Percentiles rank a stretch among this genome's conserved stretches.
Evolutionary conservation across 2,113 vertebrate species (phyloP).

Genomic region (Xiphophorus maculatus): DNA sequence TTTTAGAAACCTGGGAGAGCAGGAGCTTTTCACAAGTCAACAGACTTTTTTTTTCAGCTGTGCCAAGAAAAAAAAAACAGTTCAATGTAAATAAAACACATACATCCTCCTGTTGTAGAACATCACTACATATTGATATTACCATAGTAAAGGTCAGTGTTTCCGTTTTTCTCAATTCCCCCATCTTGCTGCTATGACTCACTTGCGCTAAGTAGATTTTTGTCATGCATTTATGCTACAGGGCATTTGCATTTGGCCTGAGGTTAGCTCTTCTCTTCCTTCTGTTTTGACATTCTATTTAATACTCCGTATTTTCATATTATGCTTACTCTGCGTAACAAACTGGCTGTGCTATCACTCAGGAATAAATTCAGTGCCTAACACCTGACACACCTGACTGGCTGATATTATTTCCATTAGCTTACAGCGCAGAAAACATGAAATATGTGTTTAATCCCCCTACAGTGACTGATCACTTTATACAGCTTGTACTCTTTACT

Average conservation of each 20-base stretch:
- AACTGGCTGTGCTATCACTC: conserved; percentile 20
- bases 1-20: conserved; percentile 29
- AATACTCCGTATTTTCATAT: conserved; percentile 37
- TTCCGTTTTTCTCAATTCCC: conserved; percentile 61
- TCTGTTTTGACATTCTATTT: conserved; percentile 60
- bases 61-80: conserved; percentile 42
- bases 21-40: conserved; percentile 51
- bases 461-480: conserved; percentile 22
- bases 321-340: conserved; percentile 34
- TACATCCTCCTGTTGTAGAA: conserved; percentile 48
- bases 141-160: conserved; percentile 75
- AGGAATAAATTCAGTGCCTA: conserved; percentile 17
- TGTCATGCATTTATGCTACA: conserved; percentile 46
- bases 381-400: conserved; percentile 15
- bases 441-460: conserved; percentile 48
- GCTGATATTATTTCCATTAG: conserved; percentile 42
- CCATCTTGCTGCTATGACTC: conserved; percentile 42
- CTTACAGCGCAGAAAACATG: conserved; percentile 14
- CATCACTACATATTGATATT: conserved; percentile 59
- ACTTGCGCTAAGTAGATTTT: conserved; percentile 58
- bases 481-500: conserved; percentile 28
- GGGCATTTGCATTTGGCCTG: conserved; percentile 40
- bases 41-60: conserved; percentile 50
- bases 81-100: conserved; percentile 44
- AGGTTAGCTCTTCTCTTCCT: conserved; percentile 53